These are phyloP conservation scores for Drosophila pseudotakahashii DNA, from an alignment of 2,888 invertebrate genomes.

Conservation along the genomic window DNA sequence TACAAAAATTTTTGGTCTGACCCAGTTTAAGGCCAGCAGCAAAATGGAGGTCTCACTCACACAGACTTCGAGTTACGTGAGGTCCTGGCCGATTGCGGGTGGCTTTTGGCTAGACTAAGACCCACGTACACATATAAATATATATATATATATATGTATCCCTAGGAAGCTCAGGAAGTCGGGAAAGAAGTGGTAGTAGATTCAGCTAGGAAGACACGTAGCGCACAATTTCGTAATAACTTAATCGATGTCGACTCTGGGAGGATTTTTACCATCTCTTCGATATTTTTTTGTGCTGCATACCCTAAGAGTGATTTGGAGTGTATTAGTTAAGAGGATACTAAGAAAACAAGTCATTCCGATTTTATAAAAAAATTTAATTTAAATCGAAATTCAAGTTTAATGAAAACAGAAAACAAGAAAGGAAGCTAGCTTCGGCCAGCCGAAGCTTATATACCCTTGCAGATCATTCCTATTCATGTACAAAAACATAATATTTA, in stretches of 20 bases:
- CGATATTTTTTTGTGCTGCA: conserved; percentile 17
- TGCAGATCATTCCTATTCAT: too few relatives aligned
- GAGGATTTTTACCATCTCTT: conserved; percentile 62
- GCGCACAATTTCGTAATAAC: conserved; percentile 79
- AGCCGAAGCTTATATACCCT: too few relatives aligned
- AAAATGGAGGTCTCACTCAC: conserved; percentile 30
- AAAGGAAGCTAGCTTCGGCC: too few relatives aligned
- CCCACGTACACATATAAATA: conserved; percentile 28
- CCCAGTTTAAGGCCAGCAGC: conserved; percentile 49
- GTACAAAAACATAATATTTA: too few relatives aligned
- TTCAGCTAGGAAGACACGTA: conserved; percentile 57
- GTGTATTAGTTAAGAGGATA: neutral
- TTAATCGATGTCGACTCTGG: conserved; percentile 77
- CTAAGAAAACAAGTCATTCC: too few relatives aligned
- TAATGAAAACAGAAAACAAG: too few relatives aligned
- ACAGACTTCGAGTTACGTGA: conserved; percentile 40
- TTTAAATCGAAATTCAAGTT: too few relatives aligned
- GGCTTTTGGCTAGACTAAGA: conserved; percentile 52
- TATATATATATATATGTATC: conserved; percentile 7
- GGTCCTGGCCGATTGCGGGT: conserved; percentile 46
- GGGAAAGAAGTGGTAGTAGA: conserved; percentile 15
- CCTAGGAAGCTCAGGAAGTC: conserved; percentile 20
- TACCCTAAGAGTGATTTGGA: neutral
- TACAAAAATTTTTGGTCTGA: conserved; percentile 46
- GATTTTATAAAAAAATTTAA: too few relatives aligned